Evolutionary conservation across 2,113 vertebrate species (phyloP).

Genomic region (Hymenochirus boettgeri): DNA sequence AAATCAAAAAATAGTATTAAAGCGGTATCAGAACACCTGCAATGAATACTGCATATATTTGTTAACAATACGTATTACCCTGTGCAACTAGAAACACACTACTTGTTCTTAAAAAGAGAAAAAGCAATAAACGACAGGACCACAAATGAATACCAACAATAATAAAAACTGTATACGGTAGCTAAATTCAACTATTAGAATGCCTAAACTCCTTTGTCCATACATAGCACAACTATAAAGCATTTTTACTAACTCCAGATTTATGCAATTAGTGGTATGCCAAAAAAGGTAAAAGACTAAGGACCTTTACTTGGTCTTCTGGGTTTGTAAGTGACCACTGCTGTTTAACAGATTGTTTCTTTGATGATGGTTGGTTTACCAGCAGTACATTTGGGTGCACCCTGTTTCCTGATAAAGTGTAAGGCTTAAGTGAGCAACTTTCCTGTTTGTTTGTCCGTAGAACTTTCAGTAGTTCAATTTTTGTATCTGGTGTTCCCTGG

Average conservation of each 20-base stretch:
- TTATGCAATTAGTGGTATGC: too few relatives aligned
- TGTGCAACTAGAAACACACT: too few relatives aligned
- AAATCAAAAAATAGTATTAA: constrained; percentile 49
- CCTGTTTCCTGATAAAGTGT: constrained; percentile 55
- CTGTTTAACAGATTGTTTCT: constrained; percentile 69
- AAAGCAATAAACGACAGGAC: too few relatives aligned
- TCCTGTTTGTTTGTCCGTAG: constrained; percentile 73
- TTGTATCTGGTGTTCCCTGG: constrained; percentile 86
- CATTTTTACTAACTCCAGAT: too few relatives aligned
- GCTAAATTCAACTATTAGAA: too few relatives aligned
- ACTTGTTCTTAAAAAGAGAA: too few relatives aligned
- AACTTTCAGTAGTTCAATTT: constrained; percentile 88
- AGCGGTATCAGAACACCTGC: constrained; percentile 56
- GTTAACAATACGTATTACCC: too few relatives aligned
- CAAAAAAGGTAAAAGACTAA: constrained; percentile 12
- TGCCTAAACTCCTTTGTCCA: too few relatives aligned
- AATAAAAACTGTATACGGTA: too few relatives aligned
- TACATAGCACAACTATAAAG: too few relatives aligned
- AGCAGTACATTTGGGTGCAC: constrained; percentile 50
- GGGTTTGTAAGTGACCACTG: constrained; percentile 64
- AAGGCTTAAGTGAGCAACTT: constrained; percentile 62
- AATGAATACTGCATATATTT: too few relatives aligned
- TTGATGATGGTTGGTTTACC: constrained; percentile 52
- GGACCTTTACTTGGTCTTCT: constrained; percentile 79
- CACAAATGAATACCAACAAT: too few relatives aligned